Conservation (phyloP, 2,888 invertebrate species). For the Eristalis pertinax region DNA sequence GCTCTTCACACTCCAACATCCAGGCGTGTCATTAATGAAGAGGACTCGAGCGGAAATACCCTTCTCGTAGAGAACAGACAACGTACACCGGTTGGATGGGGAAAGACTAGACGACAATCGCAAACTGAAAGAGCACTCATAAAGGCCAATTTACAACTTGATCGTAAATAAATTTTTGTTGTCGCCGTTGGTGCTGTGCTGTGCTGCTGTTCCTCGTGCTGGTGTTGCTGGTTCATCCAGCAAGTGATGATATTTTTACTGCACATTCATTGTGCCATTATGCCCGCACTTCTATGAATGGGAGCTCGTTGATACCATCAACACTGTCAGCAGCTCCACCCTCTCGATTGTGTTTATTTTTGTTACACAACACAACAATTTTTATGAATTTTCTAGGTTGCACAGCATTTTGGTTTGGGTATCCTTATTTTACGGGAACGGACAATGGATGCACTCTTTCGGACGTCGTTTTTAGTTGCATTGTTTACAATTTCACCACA, state of each 20-base stretch:
- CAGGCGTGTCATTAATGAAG: conserved; percentile 13
- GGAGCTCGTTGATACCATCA: not conserved
- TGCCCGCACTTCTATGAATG: conserved; percentile 42
- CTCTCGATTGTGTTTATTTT: conserved; percentile 36
- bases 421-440: conserved; percentile 46
- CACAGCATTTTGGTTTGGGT: conserved; percentile 29
- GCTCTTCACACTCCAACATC: not conserved
- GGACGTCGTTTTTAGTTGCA: conserved; percentile 54
- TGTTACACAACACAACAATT: conserved; percentile 43
- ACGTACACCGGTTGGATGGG: conserved; percentile 4
- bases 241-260: conserved; percentile 68
- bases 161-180: conserved; percentile 70
- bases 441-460: conserved; percentile 61
- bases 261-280: conserved; percentile 58
- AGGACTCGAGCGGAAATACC: not conserved
- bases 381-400: conserved; percentile 58
- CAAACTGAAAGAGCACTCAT: conserved; percentile 52
- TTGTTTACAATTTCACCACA: conserved; percentile 59
- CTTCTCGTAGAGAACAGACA: not conserved
- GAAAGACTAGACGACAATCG: conserved; percentile 33
- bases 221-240: conserved; percentile 34
- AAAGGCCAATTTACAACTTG: conserved; percentile 70
- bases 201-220: no score
- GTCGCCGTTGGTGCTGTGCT: conserved; percentile 24
- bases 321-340: not conserved